Evolutionary conservation across 2,888 invertebrate genomes (phyloP).

Genomic region (Heliconius cydno): DNA sequence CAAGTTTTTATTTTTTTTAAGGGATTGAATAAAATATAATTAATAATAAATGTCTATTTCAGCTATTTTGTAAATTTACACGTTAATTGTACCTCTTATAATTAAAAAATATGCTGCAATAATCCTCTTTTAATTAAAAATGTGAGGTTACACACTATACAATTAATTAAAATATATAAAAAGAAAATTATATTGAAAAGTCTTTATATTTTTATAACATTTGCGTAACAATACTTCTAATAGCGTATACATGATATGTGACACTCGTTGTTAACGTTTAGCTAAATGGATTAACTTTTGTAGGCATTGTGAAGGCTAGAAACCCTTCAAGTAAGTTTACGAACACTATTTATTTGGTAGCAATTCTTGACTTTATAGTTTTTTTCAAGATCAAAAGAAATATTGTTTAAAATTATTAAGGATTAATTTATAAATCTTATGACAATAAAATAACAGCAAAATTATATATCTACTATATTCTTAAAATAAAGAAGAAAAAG

Average conservation of each 20-base stretch:
- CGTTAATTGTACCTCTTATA: too few species aligned
- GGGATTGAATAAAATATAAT: not conserved
- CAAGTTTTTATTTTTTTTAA: not conserved
- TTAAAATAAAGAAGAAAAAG: not conserved
- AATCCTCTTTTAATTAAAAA: too few species aligned
- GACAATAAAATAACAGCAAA: too few species aligned
- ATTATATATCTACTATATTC: too few species aligned
- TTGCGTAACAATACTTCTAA: conserved; percentile 36
- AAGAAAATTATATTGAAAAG: not conserved
- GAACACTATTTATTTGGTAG: conserved; percentile 19
- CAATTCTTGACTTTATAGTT: not conserved
- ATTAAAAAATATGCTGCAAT: too few species aligned
- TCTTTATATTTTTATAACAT: conserved; percentile 13
- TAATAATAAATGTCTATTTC: not conserved
- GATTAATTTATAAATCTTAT: too few species aligned
- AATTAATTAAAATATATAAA: not conserved
- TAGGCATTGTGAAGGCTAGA: conserved; percentile 64
- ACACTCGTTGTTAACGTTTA: conserved; percentile 41
- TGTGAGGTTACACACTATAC: too few species aligned
- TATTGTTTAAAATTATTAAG: not conserved
- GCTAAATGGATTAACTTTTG: conserved; percentile 69
- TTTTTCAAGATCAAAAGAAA: not conserved
- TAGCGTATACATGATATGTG: conserved; percentile 46
- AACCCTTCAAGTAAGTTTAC: conserved; percentile 60
- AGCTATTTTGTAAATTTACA: not conserved